Evolutionary conservation across 2,113 vertebrate genomes (phyloP), one percentile per base, ranked within the genome.

Genomic region (Scortum barcoo): DNA sequence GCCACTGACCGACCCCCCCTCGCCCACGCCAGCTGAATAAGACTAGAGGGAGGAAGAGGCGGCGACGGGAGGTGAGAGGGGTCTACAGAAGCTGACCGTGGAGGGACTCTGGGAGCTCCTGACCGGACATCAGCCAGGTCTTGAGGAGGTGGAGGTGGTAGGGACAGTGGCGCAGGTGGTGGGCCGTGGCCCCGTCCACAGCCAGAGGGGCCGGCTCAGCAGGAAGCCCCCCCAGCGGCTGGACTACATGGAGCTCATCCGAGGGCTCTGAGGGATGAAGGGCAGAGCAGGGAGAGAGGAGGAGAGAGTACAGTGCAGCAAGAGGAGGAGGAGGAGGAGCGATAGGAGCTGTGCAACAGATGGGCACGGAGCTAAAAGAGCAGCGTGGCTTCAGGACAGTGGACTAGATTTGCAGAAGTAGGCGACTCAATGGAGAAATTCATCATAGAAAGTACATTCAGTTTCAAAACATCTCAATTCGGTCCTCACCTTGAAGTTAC

Each of bases 111-210:
- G 95, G 93, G 88, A 96, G 95, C 91, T 96, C 95, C 94, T 90
- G 96, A 94, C 95, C 95, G 87, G 96, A 97, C 94, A 90, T 93
- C 93, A 97, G 95, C 96, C 95, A 96, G 95, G 94, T 96, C 95
- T 93, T 95, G 96, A 97, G 96, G 94, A 97, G 96, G 85, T 91
- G 95, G 79, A 96, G 95, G 94, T 97, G 97, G 95, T 96, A 97
- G 93, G 95, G 96, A 94, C 96, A 97, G 90, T 95, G 95, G 90
- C 94, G 95, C 86, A 97, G 96, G 93, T 97, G 96, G 80, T 95
- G 95, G 92, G 95, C 94, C 93, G 96, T 91, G 76, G 95, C 88
- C 87, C 95, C 90, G 87, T 97, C 96, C 95, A 96, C 92, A 89
- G 91, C 94, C 81, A 77, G 76, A 92, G 96, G 86, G 92, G 95